Conservation (phyloP, 53 echinoderm and acorn worm species). For the Glandiceps talaboti region DNA sequence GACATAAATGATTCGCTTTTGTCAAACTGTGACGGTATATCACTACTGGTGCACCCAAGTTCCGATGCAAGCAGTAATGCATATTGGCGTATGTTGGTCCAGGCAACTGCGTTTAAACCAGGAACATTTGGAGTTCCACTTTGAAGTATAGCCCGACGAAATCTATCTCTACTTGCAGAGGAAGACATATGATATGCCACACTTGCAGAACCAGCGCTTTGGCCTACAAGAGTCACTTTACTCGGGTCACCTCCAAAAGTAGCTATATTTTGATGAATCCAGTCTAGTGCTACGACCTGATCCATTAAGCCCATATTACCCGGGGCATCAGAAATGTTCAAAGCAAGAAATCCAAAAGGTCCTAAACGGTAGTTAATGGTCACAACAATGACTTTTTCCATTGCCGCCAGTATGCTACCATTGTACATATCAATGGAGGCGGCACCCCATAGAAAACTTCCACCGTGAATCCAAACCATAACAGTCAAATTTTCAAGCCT, state of each 20-base stretch:
- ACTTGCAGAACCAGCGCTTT: not conserved
- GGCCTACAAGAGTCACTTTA: not conserved
- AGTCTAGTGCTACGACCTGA: not conserved
- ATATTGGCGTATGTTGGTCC: slow-evolving; percentile 47
- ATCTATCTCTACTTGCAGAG: not conserved
- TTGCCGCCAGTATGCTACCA: not conserved
- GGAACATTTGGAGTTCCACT: not conserved
- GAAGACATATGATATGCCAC: not conserved
- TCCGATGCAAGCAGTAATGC: slow-evolving; percentile 36
- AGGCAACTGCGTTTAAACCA: slow-evolving; percentile 1
- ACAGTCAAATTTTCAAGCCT: slow-evolving; percentile 6
- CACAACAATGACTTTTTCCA: not conserved
- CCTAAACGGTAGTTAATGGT: not conserved
- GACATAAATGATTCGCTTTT: not conserved
- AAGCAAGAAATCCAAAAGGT: not conserved
- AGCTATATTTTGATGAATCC: not conserved
- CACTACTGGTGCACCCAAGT: slow-evolving; percentile 32
- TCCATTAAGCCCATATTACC: not conserved
- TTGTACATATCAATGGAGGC: not conserved
- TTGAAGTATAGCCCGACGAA: not conserved
- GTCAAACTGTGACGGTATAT: slow-evolving; percentile 6
- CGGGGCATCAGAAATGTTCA: not conserved
- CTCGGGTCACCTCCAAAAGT: not conserved
- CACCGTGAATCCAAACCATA: not conserved
- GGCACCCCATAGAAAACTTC: not conserved